Evolutionary conservation across 2,113 vertebrate genomes (phyloP).

Genomic region (Raja brachyura): DNA sequence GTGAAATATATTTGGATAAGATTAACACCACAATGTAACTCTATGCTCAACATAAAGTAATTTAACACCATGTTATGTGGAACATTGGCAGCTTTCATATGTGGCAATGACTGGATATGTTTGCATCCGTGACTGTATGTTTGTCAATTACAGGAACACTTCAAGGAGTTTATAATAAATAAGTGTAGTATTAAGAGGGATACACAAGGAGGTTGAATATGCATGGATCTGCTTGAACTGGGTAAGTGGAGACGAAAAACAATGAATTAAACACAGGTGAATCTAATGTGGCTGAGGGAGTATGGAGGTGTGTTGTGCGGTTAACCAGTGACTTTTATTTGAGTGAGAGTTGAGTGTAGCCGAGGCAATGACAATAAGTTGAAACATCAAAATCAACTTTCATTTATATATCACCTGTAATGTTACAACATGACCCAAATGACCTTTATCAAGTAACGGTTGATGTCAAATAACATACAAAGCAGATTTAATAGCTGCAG

Average conservation of each 20-base stretch:
- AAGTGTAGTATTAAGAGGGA: not conserved
- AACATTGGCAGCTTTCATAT: not conserved
- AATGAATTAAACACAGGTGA: too few relatives aligned
- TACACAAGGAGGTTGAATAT: not conserved
- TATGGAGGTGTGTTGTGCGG: not conserved
- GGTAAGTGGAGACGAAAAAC: too few relatives aligned
- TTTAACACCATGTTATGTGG: not conserved
- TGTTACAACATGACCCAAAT: too few relatives aligned
- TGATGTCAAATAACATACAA: too few relatives aligned
- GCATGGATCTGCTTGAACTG: too few relatives aligned
- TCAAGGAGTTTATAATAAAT: not conserved
- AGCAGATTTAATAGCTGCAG: too few relatives aligned
- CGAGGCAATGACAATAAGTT: not conserved
- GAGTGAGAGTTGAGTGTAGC: not conserved
- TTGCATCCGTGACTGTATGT: too few relatives aligned
- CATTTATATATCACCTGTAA: too few relatives aligned
- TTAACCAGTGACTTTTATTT: not conserved
- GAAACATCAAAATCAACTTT: too few relatives aligned
- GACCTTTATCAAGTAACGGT: too few relatives aligned
- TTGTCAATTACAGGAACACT: not conserved
- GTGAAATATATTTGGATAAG: not conserved
- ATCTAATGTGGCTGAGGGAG: too few relatives aligned
- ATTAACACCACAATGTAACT: not conserved
- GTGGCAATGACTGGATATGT: not conserved
- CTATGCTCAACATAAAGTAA: not conserved